Evolutionary conservation across 2,888 invertebrate genomes (phyloP), one percentile per base, ranked within the genome.

Genomic region (Toxonevra muliebris): DNA sequence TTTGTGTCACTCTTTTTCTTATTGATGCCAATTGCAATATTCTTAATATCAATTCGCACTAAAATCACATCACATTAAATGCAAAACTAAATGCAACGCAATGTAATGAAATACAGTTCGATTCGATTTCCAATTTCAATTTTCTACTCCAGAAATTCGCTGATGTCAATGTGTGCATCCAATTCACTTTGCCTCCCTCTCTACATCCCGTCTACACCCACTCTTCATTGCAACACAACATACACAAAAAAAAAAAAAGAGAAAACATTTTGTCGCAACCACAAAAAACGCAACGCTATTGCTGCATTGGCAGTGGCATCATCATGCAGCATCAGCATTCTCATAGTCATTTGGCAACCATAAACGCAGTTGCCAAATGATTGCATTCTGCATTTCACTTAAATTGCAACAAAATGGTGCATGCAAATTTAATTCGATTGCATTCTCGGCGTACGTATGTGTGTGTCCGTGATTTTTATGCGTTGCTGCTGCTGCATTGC

Each of bases 61-160:
- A 7, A 30, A 30, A 30, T 30, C 30, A 30, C 30, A 30, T 30
- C 30, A 30, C 30, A 30, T 30, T 30, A 30, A 30, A 30, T 30
- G 30, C 30, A 7, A 30, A 30, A 30, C 7, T 2, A 30, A 30
- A 30, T 7, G 30, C 30, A 30, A 30, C 2, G 30, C 30, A 30
- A 30, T 30, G 30, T 7, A 30, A 7, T 7, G 3, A 30, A 2
- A 30, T 7, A 30, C 30, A 30, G 7, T 30, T 30, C 30, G 7
- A 30, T 30, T 30, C 30, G 30, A 30, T 68, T 58, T 41, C 43
- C 67, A 60, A 68, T 71, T 69, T 65, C 69, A 69, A 69, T 71
- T 71, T 71, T 69, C 68, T 61, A 65, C 71, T 69, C 66, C 67
- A 69, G 61, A 66, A 66, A 71, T 59, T 54, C 41, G 53, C 40